These are phyloP conservation scores for Pedetes capensis DNA, from an alignment of 2,113 vertebrate genomes.

Conservation along the genomic window DNA sequence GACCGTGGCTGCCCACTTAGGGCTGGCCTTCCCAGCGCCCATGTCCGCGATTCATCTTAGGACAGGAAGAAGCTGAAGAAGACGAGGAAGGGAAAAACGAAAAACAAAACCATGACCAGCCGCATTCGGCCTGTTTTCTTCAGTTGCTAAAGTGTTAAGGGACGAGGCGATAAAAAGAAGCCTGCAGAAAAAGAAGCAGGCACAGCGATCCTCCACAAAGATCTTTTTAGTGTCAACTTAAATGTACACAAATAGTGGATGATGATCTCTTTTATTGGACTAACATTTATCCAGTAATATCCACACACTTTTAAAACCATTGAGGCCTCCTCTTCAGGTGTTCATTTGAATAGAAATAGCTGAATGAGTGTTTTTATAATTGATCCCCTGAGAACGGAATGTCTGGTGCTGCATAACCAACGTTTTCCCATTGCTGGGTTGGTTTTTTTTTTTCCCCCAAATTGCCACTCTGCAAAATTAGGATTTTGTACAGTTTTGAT, in stretches of 20 bases:
- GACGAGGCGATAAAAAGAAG: slow-evolving; percentile 83
- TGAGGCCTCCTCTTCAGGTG: slow-evolving; percentile 92
- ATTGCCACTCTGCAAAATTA: slow-evolving; percentile 91
- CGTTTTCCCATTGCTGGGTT: slow-evolving; percentile 88
- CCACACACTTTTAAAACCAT: slow-evolving; percentile 89
- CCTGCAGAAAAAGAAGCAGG: slow-evolving; percentile 73
- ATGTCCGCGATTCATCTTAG: slow-evolving; percentile 73
- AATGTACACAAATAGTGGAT: slow-evolving; percentile 91
- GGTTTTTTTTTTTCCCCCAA: slow-evolving; percentile 77
- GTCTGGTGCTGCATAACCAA: slow-evolving; percentile 89
- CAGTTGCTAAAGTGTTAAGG: slow-evolving; percentile 86
- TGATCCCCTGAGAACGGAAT: slow-evolving; percentile 91
- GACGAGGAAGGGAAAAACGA: too few relatives aligned
- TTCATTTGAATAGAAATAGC: slow-evolving; percentile 95
- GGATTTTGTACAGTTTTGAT: slow-evolving; percentile 88
- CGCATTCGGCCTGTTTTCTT: slow-evolving; percentile 73
- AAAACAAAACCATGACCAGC: background rate
- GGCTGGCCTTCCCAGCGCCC: slow-evolving; percentile 75
- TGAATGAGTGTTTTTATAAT: slow-evolving; percentile 95
- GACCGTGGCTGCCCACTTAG: slow-evolving; percentile 76
- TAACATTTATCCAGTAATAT: slow-evolving; percentile 93
- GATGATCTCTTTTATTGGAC: slow-evolving; percentile 91
- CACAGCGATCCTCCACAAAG: slow-evolving; percentile 83
- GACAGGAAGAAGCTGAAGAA: slow-evolving; percentile 33
- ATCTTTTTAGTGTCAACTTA: slow-evolving; percentile 91